Percentiles rank a stretch among this genome's conserved stretches.
Conservation (phyloP, 64 coral and sea anemone genomes). For the Cladopsammia gracilis region DNA sequence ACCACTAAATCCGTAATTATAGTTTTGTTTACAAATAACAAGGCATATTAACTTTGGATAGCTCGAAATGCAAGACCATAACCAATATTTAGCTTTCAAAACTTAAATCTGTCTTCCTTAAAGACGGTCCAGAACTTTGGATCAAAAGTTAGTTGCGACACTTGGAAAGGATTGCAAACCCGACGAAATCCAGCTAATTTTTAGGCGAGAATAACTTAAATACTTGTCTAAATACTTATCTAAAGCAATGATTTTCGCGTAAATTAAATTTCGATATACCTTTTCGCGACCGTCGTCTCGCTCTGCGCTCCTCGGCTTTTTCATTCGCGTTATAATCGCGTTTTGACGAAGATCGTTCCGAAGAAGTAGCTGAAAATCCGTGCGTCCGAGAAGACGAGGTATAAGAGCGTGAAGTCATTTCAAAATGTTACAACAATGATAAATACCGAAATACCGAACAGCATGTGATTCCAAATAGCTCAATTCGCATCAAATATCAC, state of each 20-base stretch:
- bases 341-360: neutral
- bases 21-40: neutral
- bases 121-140: no score
- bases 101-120: neutral
- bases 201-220: neutral
- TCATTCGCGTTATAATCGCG: neutral
- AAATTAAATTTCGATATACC: neutral
- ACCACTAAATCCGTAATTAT: neutral
- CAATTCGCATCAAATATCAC: neutral
- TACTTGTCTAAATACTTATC: neutral
- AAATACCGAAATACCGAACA: neutral
- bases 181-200: neutral
- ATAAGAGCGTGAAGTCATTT: slow-evolving; percentile 40
- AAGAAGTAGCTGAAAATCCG: neutral
- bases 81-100: neutral
- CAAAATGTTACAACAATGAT: neutral
- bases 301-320: neutral
- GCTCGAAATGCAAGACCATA: neutral
- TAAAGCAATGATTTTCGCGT: neutral
- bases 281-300: slow-evolving; percentile 13
- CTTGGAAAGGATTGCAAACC: neutral
- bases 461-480: neutral
- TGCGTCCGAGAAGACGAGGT: neutral
- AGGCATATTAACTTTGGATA: neutral
- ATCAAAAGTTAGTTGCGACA: neutral